Evolutionary conservation across 64 coral and sea anemone genomes (phyloP), one percentile per base, ranked within the genome.

Genomic region (Hydrozoanthus tunicans): DNA sequence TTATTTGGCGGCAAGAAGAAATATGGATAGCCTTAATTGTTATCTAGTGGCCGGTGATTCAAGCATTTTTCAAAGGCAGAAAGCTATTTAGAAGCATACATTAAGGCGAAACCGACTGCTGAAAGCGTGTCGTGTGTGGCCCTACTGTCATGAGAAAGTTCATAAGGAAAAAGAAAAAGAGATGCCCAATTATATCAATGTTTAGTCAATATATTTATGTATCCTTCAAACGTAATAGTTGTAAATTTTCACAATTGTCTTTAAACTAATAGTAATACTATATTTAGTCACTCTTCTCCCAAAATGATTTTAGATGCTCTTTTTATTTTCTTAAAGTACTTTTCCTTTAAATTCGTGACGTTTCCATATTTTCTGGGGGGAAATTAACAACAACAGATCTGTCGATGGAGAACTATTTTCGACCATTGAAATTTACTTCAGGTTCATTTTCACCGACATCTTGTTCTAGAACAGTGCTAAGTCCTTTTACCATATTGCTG

Each of bases 151-250:
- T 17, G 12, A 66, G 3, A 54, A 9, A 66, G 63, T 83, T 3
- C 23, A 79, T 79, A 55, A 79, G 77, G 77, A 58, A 79, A 79
- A 56, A 58, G 12, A 15, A 79, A 7, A 15, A 7, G 56, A 56
- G 14, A 83, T 66, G 66, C 54, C 52, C 81, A 68, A n/a, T 9
- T 51, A 51, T 54, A 12, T 83, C 67, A 51, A 20, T 83, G 63
- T 83, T 66, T 83, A 82, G 25, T 82, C 80, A 82, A 82, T 82
- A 82, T 82, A 79, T 64, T 64, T 8, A 64, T 54, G 63, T 14
- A 17, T 25, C 7, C 32, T 43, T 65, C 80, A 82, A 23, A 51
- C 60, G 25, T 51, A 64, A 65, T n/a, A 12, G 17, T 43, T 63
- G 24, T 14, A 64, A 12, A 51, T 60, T 65, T 68, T 17, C 43